A percentile compares a stretch with the other conserved stretches of the same genome.
These are phyloP conservation scores for Himalopsyche tibetana DNA, from an alignment of 2,888 invertebrate species.

Conservation along the genomic window DNA sequence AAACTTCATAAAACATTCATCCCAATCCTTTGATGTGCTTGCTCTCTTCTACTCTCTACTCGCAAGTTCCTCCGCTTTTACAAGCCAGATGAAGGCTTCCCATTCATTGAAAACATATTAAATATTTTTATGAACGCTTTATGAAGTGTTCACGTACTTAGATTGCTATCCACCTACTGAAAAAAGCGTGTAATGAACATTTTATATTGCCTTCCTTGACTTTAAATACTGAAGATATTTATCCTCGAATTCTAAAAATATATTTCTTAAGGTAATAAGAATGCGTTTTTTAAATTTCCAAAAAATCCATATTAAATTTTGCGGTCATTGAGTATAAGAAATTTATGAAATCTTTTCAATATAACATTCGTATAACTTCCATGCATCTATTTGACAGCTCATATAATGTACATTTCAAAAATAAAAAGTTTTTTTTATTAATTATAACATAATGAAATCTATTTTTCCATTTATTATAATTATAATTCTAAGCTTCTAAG, in stretches of 20 bases:
- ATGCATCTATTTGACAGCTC: no score
- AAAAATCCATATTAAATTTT: no score
- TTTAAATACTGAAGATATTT: neutral
- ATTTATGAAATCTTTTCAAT: no score
- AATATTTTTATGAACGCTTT: conserved; percentile 43
- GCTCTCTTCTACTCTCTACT: conserved; percentile 43
- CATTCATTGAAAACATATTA: conserved; percentile 44
- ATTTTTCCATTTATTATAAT: no score
- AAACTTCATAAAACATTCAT: conserved; percentile 66
- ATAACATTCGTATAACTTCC: no score
- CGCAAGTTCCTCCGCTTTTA: conserved; percentile 39
- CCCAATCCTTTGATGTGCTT: conserved; percentile 65
- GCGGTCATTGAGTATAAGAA: no score
- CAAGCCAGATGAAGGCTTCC: conserved; percentile 33
- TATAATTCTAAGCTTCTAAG: no score
- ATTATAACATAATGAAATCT: no score
- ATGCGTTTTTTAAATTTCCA: no score
- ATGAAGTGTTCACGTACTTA: conserved; percentile 38
- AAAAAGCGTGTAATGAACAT: conserved; percentile 17
- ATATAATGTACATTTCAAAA: no score
- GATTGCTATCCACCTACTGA: neutral
- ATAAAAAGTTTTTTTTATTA: no score
- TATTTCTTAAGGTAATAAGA: no score
- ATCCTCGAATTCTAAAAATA: neutral
- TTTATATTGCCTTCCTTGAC: conserved; percentile 6